These are phyloP conservation scores for Drosophila demipolita DNA, from an alignment of 2,888 invertebrate genomes.

Conservation along the genomic window DNA sequence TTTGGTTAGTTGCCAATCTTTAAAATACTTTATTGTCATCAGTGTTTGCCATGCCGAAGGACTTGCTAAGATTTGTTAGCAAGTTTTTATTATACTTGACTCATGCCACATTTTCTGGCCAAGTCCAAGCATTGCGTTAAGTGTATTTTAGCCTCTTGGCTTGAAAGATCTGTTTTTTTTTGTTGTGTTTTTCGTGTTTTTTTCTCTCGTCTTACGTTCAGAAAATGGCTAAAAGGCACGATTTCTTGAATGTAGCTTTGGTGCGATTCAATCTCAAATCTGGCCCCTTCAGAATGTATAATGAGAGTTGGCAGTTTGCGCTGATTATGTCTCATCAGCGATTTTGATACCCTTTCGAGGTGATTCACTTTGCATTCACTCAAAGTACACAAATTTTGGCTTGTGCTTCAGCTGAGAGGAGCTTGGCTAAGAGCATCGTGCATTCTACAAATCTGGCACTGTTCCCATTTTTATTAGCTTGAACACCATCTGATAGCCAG, in stretches of 20 bases:
- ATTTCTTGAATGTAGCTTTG: neutral
- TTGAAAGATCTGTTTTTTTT: neutral
- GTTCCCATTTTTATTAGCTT: neutral
- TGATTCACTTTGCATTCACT: constrained; percentile 14
- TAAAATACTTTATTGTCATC: neutral
- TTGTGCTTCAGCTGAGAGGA: neutral
- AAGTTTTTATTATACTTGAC: neutral
- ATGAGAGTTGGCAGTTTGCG: neutral
- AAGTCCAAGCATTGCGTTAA: neutral
- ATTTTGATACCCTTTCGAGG: constrained; percentile 12
- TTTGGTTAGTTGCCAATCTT: neutral
- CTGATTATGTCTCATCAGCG: constrained; percentile 3
- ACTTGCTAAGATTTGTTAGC: neutral
- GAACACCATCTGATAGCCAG: constrained; percentile 30
- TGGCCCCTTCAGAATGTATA: neutral
- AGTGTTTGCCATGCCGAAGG: neutral
- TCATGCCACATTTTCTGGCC: neutral
- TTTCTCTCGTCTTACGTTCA: neutral
- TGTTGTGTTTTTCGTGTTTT: neutral
- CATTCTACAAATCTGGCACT: constrained; percentile 12
- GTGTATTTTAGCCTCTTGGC: constrained; percentile 19
- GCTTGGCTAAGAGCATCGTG: constrained; percentile 29
- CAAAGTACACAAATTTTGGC: constrained; percentile 19
- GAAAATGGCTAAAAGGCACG: neutral
- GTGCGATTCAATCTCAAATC: neutral